Base-by-base conservation (phyloP, 2,888 invertebrate genomes). In the Ernsta delagoae region DNA sequence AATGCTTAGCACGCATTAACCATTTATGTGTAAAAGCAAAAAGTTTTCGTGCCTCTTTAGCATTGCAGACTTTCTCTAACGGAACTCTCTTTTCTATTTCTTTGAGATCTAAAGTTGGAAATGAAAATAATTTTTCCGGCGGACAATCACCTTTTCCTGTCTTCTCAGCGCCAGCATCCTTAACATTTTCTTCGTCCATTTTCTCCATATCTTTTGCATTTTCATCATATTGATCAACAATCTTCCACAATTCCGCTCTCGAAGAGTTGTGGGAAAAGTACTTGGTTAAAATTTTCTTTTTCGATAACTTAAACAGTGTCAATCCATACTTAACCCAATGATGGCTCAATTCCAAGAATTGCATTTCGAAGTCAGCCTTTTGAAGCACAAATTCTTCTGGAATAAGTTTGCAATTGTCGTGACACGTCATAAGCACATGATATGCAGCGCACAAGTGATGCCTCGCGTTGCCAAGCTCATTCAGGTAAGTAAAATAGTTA, bases 391-490 rank as follows among this genome's bases (percentile, higher is more conserved):
- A 90, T 72, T 92, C 90, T 76, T 89, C 88, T 1, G 92, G 90
- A 74, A 90, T 85, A 7, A 92, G 85, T 71, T 90, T 90, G 73
- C 93, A 89, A 72, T 92, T 91, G 56, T 92, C 90, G 77, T 95
- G 95, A 74, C 95, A 92, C 6, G 94, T 93, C 66, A 93, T 86
- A 53, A 96, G 79, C 7, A 95, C 92, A 72, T 92, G 87, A 76
- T 94, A 93, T 0, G 95, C 94, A 50, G 95, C 95, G 75, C 94
- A 94, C 70, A 97, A 87, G 81, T 96, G 96, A 82, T 96, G 96
- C 50, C 96, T 87, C 3, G 95, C 95, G 73, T 93, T 90, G 12
- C 82, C 85, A 12, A 86, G 82, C 70, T 89, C 83, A 70, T 88
- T 89, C 1, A 92, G 78, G 70, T 88, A 89, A 0, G 88, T 90